phyloP scores from a whole-genome alignment of 2,888 invertebrate species.

The Pachycephus smyrnensis region DNA sequence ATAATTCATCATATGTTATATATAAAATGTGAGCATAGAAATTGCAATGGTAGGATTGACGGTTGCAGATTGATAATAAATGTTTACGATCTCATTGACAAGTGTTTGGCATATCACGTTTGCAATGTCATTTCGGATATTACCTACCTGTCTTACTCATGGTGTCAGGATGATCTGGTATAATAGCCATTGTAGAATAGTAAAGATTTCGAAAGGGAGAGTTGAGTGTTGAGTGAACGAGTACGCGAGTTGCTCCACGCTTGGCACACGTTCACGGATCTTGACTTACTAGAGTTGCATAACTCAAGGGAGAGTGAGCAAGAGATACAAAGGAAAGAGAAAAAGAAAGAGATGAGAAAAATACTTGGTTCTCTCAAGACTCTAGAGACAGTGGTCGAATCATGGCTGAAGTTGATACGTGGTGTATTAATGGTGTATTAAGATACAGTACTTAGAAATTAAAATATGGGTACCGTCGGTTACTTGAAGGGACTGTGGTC shows the following conservation, averaged over 20 bases:
- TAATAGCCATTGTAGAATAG: background rate
- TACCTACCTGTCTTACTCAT: background rate
- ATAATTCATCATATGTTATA: background rate
- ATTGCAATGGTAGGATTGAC: background rate
- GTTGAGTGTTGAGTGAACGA: background rate
- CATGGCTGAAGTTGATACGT: background rate
- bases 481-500: background rate
- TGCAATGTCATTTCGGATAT: background rate
- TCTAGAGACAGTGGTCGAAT: background rate
- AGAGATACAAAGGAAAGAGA: background rate
- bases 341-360: background rate
- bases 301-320: background rate
- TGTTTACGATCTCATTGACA: background rate
- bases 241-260: background rate
- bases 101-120: background rate
- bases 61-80: background rate
- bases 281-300: background rate
- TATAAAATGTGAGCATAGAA: background rate
- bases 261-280: background rate
- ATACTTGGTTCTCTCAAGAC: background rate
- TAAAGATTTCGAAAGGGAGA: background rate
- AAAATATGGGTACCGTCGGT: background rate
- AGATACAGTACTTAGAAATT: background rate
- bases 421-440: background rate
- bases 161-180: conserved; percentile 3